phyloP scores from a whole-genome alignment of 2,113 vertebrate genomes.

The Macrotus californicus region DNA sequence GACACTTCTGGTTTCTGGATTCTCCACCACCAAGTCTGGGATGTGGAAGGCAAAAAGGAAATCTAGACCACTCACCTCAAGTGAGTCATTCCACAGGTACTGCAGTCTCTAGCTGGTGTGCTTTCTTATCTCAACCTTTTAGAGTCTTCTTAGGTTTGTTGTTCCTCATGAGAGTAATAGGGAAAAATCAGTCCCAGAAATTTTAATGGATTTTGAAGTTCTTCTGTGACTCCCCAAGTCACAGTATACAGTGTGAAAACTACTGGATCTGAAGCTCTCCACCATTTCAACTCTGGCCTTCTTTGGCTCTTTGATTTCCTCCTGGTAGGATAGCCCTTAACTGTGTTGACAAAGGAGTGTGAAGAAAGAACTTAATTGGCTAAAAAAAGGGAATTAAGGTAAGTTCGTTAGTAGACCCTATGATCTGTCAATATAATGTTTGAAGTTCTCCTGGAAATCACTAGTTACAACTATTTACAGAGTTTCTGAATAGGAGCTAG shows the following conservation, averaged over 20 bases:
- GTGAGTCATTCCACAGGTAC: background rate
- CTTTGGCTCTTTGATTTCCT: constrained; percentile 22
- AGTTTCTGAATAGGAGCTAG: background rate
- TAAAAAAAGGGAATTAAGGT: background rate
- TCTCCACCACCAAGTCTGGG: background rate
- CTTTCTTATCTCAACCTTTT: constrained; percentile 1
- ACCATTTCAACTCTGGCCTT: background rate
- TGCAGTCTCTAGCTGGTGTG: background rate
- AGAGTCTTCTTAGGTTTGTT: background rate
- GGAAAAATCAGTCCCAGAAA: background rate
- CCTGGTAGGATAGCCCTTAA: background rate
- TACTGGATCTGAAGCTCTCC: background rate
- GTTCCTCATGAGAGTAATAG: background rate
- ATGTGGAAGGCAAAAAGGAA: background rate
- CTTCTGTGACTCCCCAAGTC: background rate
- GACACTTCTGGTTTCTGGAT: background rate
- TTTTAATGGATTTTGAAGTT: background rate
- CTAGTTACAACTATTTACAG: background rate
- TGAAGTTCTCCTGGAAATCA: background rate
- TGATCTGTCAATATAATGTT: constrained; percentile 25
- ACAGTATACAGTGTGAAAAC: background rate
- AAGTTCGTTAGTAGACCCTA: background rate
- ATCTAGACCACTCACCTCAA: background rate
- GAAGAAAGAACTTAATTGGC: background rate
- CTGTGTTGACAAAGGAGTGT: background rate